Conservation (phyloP, 2,797 vertebrate species). For the Enteromius treurensis region DNA sequence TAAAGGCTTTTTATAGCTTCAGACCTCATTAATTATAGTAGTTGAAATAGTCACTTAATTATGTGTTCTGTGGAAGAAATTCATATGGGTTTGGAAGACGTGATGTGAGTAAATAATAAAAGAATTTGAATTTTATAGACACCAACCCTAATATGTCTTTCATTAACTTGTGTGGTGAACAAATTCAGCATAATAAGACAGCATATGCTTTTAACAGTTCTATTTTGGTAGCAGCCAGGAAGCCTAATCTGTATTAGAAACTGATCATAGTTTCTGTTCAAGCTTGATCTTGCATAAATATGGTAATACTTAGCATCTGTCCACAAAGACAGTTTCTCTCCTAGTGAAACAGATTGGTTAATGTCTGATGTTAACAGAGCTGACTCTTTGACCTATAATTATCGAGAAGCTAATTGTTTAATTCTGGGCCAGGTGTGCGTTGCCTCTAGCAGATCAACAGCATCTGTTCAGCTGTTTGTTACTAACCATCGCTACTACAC, state of each 20-base stretch:
- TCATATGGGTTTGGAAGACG: not conserved
- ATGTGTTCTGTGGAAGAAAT: not conserved
- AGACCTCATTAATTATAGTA: not conserved
- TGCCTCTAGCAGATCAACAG: conserved; percentile 4
- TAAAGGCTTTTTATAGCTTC: not conserved
- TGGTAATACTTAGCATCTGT: not conserved
- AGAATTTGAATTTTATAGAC: not conserved
- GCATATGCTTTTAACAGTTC: conserved; percentile 15
- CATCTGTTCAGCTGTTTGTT: not conserved
- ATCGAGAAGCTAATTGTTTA: conserved; percentile 7
- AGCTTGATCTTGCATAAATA: conserved; percentile 13
- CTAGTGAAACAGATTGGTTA: not conserved
- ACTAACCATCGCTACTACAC: not conserved
- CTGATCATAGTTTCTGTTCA: conserved; percentile 1
- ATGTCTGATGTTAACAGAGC: conserved; percentile 5
- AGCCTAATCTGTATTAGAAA: conserved; percentile 1
- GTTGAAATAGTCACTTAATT: not conserved
- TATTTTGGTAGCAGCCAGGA: not conserved
- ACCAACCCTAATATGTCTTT: conserved; percentile 9
- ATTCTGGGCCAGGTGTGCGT: conserved; percentile 12
- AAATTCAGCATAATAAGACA: conserved; percentile 12
- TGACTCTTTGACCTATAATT: conserved; percentile 32
- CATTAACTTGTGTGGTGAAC: conserved; percentile 8
- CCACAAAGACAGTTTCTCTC: not conserved
- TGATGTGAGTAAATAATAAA: conserved; percentile 3